phyloP scores from a whole-genome alignment of 2,113 vertebrate species.

The Sminthopsis crassicaudata region DNA sequence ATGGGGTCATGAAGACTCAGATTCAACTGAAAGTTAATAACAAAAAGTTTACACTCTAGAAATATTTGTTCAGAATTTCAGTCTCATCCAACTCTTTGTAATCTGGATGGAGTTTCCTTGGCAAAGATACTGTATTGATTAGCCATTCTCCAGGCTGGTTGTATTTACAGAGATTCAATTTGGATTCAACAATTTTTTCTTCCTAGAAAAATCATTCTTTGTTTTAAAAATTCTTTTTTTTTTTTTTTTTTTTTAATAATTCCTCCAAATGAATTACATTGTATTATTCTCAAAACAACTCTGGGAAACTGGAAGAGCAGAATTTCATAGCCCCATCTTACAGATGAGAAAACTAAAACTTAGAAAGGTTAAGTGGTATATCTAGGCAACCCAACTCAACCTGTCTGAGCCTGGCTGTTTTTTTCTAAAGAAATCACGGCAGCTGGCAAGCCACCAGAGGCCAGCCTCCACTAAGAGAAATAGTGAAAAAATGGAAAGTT shows the following conservation, averaged over 20 bases:
- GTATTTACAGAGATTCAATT: neutral
- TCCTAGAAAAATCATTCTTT: neutral
- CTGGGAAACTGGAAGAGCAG: neutral
- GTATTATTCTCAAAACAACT: neutral
- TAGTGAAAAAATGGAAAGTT: neutral
- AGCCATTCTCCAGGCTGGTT: neutral
- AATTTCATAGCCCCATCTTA: neutral
- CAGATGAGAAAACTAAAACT: neutral
- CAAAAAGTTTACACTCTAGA: neutral
- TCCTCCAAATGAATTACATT: neutral
- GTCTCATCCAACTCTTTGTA: neutral
- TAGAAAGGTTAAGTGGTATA: neutral
- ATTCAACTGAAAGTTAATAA: neutral
- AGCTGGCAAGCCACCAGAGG: neutral
- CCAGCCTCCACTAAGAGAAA: neutral
- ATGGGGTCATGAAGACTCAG: neutral
- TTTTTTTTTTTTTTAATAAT: neutral
- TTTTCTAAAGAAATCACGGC: neutral
- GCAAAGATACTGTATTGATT: neutral
- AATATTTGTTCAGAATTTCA: neutral
- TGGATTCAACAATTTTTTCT: neutral
- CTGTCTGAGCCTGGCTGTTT: neutral
- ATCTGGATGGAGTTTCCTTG: neutral
- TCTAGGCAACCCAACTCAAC: neutral
- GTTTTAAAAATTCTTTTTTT: neutral